phyloP scores from a whole-genome alignment of 2,888 invertebrate species.

The Campoletis raptor region DNA sequence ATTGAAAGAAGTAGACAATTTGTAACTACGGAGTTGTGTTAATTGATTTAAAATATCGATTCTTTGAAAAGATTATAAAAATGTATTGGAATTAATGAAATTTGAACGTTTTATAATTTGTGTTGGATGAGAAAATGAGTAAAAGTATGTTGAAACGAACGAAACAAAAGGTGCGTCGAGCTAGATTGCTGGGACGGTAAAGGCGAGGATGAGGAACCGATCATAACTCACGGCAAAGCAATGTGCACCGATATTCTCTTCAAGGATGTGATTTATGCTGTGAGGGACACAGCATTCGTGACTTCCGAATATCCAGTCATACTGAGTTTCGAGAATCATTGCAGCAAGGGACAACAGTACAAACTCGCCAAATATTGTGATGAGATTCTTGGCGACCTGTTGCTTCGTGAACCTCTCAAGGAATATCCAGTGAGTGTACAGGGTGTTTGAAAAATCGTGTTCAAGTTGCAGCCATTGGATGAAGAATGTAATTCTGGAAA shows the following conservation, averaged over 20 bases:
- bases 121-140: neutral
- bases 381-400: slow-evolving; percentile 89
- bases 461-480: neutral
- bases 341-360: slow-evolving; percentile 88
- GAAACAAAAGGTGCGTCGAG: slow-evolving; percentile 87
- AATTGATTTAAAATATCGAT: neutral
- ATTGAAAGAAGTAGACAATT: neutral
- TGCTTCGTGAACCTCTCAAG: slow-evolving; percentile 88
- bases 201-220: slow-evolving; percentile 89
- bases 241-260: slow-evolving; percentile 90
- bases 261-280: slow-evolving; percentile 88
- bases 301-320: slow-evolving; percentile 89
- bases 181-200: slow-evolving; percentile 91
- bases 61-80: neutral
- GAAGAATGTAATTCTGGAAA: neutral
- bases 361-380: slow-evolving; percentile 90
- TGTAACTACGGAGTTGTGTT: neutral
- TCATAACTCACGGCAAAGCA: slow-evolving; percentile 91
- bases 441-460: neutral
- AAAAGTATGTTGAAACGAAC: neutral
- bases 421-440: slow-evolving; percentile 86
- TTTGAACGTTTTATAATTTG: neutral
- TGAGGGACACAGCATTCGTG: slow-evolving; percentile 89
- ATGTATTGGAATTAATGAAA: neutral
- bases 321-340: slow-evolving; percentile 90